Base-by-base conservation (phyloP, 2,888 invertebrate genomes). In the Scotopteryx bipunctaria region DNA sequence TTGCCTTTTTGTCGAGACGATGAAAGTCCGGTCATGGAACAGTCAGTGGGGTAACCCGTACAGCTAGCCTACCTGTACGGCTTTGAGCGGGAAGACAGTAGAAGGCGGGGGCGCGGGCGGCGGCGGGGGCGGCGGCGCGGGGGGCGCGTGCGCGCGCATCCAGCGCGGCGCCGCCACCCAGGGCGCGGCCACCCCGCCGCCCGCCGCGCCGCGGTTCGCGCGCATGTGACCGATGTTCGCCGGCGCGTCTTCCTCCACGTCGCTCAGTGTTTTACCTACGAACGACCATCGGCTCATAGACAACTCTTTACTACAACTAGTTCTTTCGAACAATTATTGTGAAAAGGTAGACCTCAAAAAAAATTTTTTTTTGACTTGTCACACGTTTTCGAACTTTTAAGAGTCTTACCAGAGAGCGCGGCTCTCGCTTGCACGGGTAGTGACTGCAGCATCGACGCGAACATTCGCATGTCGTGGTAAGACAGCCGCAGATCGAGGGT, bases 401-500 rank as follows among this genome's bases (percentile, higher is more conserved):
- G n/a, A n/a, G n/a, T n/a, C n/a, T 64, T 25, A 84, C 87, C 86
- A 9, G 86, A 82, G 0, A 88, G 67, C 1, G 93, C 93, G 37
- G 91, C 91, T 23, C 93, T 77, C 13, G 95, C 94, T 77, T 98
- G 98, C 64, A 94, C 94, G 0, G 98, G 97, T 63, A 98, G 84
- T 0, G 97, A 96, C 66, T 96, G 94, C 57, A 98, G 81, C 92
- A 99, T 98, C 67, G 96, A 92, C 16, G 95, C 91, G 76, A 99
- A 98, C 94, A 99, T 95, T 52, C 95, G 94, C 82, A 98, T 94
- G 82, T 99, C 98, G 76, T 97, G 95, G 77, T 98, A 99, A 0
- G 98, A 98, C 13, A 99, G 84, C 1, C 98, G 93, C 14, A 99
- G 92, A 70, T 94, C 96, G 50, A 98, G 79, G 32, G 94, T 94